Evolutionary conservation across 1,140 invertebrate species (phyloP), one percentile per base, ranked within the genome.

Genomic region (Thalassaphorura encarpata): DNA sequence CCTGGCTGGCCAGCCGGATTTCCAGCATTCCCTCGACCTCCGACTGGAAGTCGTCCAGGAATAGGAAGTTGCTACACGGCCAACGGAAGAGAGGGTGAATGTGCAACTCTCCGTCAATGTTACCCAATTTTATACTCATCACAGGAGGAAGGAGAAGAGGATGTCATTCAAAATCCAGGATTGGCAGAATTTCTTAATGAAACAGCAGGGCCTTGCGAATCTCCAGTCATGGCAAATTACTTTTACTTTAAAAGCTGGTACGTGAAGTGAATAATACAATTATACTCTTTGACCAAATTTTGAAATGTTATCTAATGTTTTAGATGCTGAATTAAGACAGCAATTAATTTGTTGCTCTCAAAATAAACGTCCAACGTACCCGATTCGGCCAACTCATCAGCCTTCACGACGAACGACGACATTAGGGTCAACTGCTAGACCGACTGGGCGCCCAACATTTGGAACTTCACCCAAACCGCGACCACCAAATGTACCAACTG

Each of bases 371-470:
- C 48, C 64, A 43, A 52, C 60, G 18, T 16, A 5, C 8, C n/a
- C n/a, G n/a, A 24, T 26, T 27, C 19, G 26, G 18, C 47, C 33
- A 49, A 0, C 57, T 66, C 13, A 66, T 49, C 28, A 54, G 26
- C 27, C 54, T 60, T n/a, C 67, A 62, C 50, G 70, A 29, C 60
- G 56, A 3, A 54, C 43, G 15, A 60, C 60, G 6, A 29, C 21
- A 54, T 50, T 62, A 11, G 52, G 56, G 18, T 49, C 56, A 51
- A 59, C 69, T 48, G 51, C 67, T 42, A 66, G 63, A 46, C 63
- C 67, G 27, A 66, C 72, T n/a, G 28, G 21, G 28, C 27, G 27
- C 13, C 19, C 46, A 3, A 36, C 43, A 36, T n/a, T n/a, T 11
- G 33, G 11, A 11, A n/a, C 11, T 11, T 11, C 11, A 11, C 11